Base-by-base conservation (phyloP, 2,888 invertebrate genomes). In the Melanchra persicariae region DNA sequence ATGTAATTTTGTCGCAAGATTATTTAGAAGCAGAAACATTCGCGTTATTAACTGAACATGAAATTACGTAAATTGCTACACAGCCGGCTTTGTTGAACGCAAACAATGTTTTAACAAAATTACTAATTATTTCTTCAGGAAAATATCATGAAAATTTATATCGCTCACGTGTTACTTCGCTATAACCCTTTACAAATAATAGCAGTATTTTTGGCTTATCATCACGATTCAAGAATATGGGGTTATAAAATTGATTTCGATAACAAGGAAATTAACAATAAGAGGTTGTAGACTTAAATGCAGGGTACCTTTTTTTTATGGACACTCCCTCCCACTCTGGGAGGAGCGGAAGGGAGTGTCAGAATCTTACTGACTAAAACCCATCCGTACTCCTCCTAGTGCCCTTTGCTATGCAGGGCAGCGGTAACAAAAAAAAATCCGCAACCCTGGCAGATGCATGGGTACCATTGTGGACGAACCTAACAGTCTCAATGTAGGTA, bases 41-140 rank as follows among this genome's bases (percentile, higher is more conserved):
- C 45, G 37, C 37, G 55, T 51, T 55, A 40, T 45, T 61, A 77
- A 77, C 22, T 70, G 43, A 76, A 71, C 68, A 68, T 47, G 19
- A 76, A 26, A 51, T 70, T 52, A 49, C 12, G 12, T 47, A 15
- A 43, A 77, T 43, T 55, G 19, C 24, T 43, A 9, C n/a, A n/a
- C 57, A 22, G 37, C 26, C 15, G 8, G 22, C 37, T 69, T 49
- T 54, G 26, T 49, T 55, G 9, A 47, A 40, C 45, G 12, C 9
- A 17, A 17, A 54, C 26, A 75, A 40, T 12, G 10, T 37, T 24
- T 19, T 8, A 52, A 15, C 26, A 3, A 17, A 37, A 52, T 65
- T 7, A 1, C 37, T 26, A 37, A 26, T 64, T 26, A 19, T 63
- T 12, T 43, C n/a, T 34, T 34, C 9, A 30, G 22, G 15, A 54